phyloP scores from a whole-genome alignment of 2,888 invertebrate genomes.

The Ctenicera cuprea region DNA sequence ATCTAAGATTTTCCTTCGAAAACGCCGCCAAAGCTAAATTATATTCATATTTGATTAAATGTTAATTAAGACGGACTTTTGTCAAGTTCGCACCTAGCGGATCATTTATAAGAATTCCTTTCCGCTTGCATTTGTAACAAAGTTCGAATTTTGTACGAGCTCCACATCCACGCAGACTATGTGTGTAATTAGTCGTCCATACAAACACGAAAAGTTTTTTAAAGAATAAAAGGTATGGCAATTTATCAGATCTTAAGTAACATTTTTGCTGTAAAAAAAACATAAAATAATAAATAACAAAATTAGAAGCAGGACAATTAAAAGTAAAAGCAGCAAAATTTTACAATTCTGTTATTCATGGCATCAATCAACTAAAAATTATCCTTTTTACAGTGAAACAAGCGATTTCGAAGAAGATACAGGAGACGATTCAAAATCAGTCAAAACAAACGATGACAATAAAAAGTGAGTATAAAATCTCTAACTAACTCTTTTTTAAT shows the following conservation, averaged over 20 bases:
- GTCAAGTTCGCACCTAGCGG: constrained; percentile 41
- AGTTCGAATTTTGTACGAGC: constrained; percentile 23
- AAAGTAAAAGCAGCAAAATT: no score
- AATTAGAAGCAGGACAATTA: no score
- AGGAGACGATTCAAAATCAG: constrained; percentile 81
- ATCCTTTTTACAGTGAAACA: constrained; percentile 72
- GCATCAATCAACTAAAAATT: no score
- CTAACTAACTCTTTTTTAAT: neutral
- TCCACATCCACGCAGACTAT: neutral
- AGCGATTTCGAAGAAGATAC: constrained; percentile 81
- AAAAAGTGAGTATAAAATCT: constrained; percentile 77
- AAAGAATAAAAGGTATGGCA: neutral
- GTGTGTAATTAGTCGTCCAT: no score
- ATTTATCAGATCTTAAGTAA: no score
- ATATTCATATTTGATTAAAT: constrained; percentile 54
- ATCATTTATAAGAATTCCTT: constrained; percentile 30
- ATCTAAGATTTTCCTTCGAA: constrained; percentile 54
- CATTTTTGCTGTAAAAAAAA: no score
- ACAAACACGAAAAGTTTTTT: no score
- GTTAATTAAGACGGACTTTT: constrained; percentile 55
- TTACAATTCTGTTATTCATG: no score
- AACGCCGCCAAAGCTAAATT: constrained; percentile 45
- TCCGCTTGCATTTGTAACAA: constrained; percentile 7
- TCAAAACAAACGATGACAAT: constrained; percentile 79
- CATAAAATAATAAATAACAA: no score